Base-by-base conservation (phyloP, 37 sponge, comb jelly and placozoan species). In the Corticium candelabrum region DNA sequence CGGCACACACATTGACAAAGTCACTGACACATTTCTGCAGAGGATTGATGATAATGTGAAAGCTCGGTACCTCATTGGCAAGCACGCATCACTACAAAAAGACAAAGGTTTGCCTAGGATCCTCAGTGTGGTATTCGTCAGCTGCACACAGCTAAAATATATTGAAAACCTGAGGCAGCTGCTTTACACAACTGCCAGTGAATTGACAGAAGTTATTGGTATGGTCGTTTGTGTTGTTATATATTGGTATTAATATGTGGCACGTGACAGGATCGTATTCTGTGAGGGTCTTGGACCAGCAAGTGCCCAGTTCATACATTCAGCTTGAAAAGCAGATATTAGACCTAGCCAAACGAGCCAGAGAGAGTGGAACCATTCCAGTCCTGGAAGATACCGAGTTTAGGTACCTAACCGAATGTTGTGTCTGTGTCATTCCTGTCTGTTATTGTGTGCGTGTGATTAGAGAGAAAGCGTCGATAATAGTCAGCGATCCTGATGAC, bases 41-140 rank as follows among this genome's bases (percentile, higher is more conserved):
- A 29, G 31, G 30, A 41, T 41, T 71, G 5, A 30, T 2, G 31
- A 21, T 11, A 71, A 41, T 37, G 67, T 67, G 2, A 50, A 76
- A 5, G 39, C 69, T 37, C 37, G 39, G 29, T 83, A 79, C 67
- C 76, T 62, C 68, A 82, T 87, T 35, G 83, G 82, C 27, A 72
- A 80, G 4, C 72, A 75, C 30, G 75, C 83, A 3, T 84, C 81
- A 40, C 83, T 89, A 77, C 77, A 85, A 35, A 40, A 76, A 70
- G 87, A 90, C 62, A 76, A 82, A 68, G 94, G 94, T 0, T 84
- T 94, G 37, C 94, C 94, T 4, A 82, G 82, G 69, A 88, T 94
- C 79, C 83, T 80, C 37, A 91, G 77, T 29, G 80, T 94, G 37
- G 39, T 69, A 7, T 94, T 88, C 76, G 94, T 94, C 7, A 89